Percentiles rank a stretch among this genome's conserved stretches.
phyloP scores from a whole-genome alignment of 2,888 invertebrate species.

The Sturmia bella region DNA sequence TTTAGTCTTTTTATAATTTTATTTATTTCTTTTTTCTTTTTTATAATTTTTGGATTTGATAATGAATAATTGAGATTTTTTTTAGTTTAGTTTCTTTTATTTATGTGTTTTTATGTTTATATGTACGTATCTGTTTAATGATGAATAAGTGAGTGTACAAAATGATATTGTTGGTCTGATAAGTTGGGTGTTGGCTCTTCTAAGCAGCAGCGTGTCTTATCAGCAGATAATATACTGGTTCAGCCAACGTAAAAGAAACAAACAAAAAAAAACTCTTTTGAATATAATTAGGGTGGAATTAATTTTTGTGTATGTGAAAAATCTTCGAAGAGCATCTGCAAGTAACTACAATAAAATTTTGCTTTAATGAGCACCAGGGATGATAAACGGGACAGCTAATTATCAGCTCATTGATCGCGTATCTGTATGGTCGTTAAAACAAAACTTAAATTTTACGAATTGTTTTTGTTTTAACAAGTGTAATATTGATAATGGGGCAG shows the following conservation, averaged over 20 bases:
- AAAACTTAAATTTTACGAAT: no score
- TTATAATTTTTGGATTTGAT: conserved; percentile 24
- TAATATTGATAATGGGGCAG: no score
- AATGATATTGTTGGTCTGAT: conserved; percentile 24
- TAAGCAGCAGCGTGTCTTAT: conserved; percentile 29
- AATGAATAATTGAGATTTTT: conserved; percentile 36
- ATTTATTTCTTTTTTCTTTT: background rate
- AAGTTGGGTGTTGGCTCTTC: conserved; percentile 57
- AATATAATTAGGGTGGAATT: conserved; percentile 42
- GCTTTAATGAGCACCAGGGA: background rate
- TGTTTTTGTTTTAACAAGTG: no score
- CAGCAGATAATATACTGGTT: conserved; percentile 33
- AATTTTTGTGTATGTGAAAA: conserved; percentile 1
- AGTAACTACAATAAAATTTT: conserved; percentile 12
- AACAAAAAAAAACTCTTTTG: background rate
- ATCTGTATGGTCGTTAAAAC: no score
- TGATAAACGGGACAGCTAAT: no score
- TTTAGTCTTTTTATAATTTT: background rate
- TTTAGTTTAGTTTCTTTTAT: conserved; percentile 32
- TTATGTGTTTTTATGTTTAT: no score
- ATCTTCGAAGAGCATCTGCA: conserved; percentile 11
- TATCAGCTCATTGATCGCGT: no score
- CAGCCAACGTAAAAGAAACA: background rate
- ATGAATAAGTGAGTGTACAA: conserved; percentile 10
- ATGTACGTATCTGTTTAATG: conserved; percentile 2